phyloP scores from a whole-genome alignment of 2,888 invertebrate species.

The Hylaea fasciaria region DNA sequence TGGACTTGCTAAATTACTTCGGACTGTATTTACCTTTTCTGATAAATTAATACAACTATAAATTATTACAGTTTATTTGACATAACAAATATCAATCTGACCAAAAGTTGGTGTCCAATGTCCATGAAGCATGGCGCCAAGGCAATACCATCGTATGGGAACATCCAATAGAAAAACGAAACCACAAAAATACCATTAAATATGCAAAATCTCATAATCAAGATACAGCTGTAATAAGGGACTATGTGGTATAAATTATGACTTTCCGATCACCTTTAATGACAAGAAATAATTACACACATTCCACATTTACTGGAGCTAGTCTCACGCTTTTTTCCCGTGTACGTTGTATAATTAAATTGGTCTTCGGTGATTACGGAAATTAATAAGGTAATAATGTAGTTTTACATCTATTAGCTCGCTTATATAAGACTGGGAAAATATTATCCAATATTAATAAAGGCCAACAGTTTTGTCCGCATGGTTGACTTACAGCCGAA shows the following conservation, averaged over 20 bases:
- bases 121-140: too few relatives aligned
- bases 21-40: not conserved
- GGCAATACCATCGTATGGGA: too few relatives aligned
- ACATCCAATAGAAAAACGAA: not conserved
- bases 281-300: constrained; percentile 3
- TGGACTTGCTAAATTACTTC: constrained; percentile 30
- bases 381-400: constrained; percentile 10
- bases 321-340: constrained; percentile 18
- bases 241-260: constrained; percentile 7
- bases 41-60: not conserved
- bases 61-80: not conserved
- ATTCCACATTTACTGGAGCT: constrained; percentile 12
- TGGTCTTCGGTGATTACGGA: constrained; percentile 5
- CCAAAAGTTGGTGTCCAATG: too few relatives aligned
- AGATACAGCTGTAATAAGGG: not conserved
- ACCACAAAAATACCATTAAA: not conserved
- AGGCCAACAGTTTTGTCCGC: too few relatives aligned
- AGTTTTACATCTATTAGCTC: too few relatives aligned
- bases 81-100: too few relatives aligned
- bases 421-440: too few relatives aligned
- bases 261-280: constrained; percentile 12
- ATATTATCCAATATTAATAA: too few relatives aligned
- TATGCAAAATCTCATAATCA: not conserved
- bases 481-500: too few relatives aligned
- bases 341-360: constrained; percentile 17